Evolutionary conservation across 2,888 invertebrate species (phyloP), one percentile per base, ranked within the genome.

Genomic region (Clistopyga incitator): DNA sequence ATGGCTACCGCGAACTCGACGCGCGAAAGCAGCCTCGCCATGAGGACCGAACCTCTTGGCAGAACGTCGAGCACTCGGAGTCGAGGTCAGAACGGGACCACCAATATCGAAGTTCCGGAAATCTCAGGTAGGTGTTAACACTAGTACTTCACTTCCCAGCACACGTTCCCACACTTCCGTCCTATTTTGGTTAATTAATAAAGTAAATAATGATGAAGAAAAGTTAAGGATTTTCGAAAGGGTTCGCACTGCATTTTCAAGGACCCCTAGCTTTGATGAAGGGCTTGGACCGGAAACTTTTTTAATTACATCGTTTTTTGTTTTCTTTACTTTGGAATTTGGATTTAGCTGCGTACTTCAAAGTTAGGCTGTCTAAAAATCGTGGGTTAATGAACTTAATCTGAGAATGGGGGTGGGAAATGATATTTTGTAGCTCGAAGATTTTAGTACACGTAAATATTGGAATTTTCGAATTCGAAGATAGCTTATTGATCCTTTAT

Each of bases 11-110:
- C 86, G 64, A 83, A 88, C 84, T 87, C 89, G 72, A 87, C 88
- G 79, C 85, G 89, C 71, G 89, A 90, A 75, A 92, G 92, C 88
- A 92, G 92, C 88, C 92, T 93, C 81, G 92, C 90, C 67, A 93
- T 93, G 82, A 90, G 92, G 65, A 91, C 93, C 90, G 93, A 93
- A 76, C 92, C 93, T 15, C 83, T 93, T 54, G 88, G 90, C 6
- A 89, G 90, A 81, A 92, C 92, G n/a, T 91, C 92, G 59, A 92
- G 91, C 84, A 90, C 92, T 3, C 84, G 92, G 13, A 89, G 90
- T 77, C 90, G 91, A 42, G 92, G 92, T 65, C 92, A 92, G 84
- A 92, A 92, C 84, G 93, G 92, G 72, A 92, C 90, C 50, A 92
- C 91, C 78, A 93, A 93, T 85, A 90, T 90, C 20, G 91, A 92